Base-by-base conservation (phyloP, 1,140 invertebrate genomes). In the Epicauta chinensis region DNA sequence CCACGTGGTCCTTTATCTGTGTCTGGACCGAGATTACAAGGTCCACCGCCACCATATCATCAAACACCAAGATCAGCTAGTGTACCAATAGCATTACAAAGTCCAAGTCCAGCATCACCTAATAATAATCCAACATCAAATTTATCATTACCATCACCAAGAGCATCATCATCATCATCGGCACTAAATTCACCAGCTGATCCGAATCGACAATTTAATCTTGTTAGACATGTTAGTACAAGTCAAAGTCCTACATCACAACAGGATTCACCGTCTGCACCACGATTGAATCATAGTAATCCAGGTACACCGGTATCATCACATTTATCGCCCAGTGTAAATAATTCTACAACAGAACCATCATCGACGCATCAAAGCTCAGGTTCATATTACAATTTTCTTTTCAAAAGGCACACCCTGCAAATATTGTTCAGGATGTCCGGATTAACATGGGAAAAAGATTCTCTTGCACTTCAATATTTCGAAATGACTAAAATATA, bases 21-120 rank as follows among this genome's bases (percentile, higher is more conserved):
- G 51, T 72, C 74, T 49, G 75, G 74, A 6, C 78, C 78, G 7
- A 77, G 80, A 37, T 79, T 79, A 53, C 89, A 91, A 72, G 90
- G 90, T 6, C 89, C 91, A 4, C 91, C 91, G 2, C 91, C 91
- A 3, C 84, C 91, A 10, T 89, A 89, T 73, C 86, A 87, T 68
- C 84, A 85, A 65, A 84, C 83, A 37, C 86, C 87, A 56, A 75
- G 88, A 61, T 89, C 87, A 36, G 87, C 88, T 12, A 90, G 87
- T 59, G 88, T 91, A 41, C 88, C 88, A 57, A 88, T 89, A 63
- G 85, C 83, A 7, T 77, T 82, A 53, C 81, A 83, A 63, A 84
- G 81, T 57, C 82, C 82, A 31, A 85, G 80, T 72, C 83, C 82
- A 1, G 78, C 79, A 23, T 85, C 83, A 55, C 82, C 83, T 15